phyloP scores from a whole-genome alignment of 2,797 vertebrate species.

The Rhadinocentrus ornatus region DNA sequence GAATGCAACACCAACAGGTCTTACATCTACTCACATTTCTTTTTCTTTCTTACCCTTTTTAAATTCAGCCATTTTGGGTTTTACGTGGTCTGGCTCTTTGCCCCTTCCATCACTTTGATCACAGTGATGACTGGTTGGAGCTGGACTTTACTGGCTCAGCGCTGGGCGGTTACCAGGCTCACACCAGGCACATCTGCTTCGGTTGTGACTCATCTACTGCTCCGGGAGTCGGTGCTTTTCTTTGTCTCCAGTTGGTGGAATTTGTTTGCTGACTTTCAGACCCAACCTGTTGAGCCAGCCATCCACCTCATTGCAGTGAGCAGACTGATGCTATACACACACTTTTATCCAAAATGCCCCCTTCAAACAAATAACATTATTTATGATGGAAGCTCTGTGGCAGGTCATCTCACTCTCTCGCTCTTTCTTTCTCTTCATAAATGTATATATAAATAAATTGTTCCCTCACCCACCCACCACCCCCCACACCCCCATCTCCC shows the following conservation, averaged over 20 bases:
- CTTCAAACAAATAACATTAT: not conserved
- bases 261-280: conserved; percentile 65
- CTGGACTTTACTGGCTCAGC: not conserved
- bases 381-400: not conserved
- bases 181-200: conserved; percentile 61
- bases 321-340: not conserved
- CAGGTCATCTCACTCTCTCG: not conserved
- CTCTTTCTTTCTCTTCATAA: too few species aligned
- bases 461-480: too few species aligned
- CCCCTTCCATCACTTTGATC: conserved; percentile 29
- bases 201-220: conserved; percentile 65
- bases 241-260: conserved; percentile 73
- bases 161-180: conserved; percentile 50
- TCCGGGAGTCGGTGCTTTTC: conserved; percentile 62
- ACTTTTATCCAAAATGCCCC: conserved; percentile 1
- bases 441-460: too few species aligned
- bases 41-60: conserved; percentile 17
- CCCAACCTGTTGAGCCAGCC: conserved; percentile 65
- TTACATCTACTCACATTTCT: conserved; percentile 11
- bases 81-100: conserved; percentile 17
- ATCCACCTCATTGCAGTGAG: conserved; percentile 1
- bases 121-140: conserved; percentile 41
- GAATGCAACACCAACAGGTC: conserved; percentile 35
- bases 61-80: conserved; percentile 23
- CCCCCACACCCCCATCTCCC: too few species aligned